Conservation (phyloP, 2,113 vertebrate species). For the Zosterops hypoxanthus region DNA sequence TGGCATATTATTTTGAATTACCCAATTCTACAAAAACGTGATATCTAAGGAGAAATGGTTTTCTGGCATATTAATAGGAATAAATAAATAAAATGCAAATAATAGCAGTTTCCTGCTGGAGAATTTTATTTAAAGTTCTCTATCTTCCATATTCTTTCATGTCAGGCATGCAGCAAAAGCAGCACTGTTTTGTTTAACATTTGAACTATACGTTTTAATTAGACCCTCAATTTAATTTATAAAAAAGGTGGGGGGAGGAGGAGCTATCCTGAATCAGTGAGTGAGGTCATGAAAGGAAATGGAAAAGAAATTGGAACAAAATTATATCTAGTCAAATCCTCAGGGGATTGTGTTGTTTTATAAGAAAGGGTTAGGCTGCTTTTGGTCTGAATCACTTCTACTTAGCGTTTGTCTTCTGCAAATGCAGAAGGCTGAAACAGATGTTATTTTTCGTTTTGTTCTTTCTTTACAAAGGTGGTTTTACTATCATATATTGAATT, state of each 20-base stretch:
- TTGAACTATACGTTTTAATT: background rate
- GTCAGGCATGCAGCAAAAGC: background rate
- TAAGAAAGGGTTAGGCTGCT: background rate
- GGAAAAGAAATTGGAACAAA: background rate
- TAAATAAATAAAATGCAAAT: background rate
- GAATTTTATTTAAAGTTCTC: conserved; percentile 39
- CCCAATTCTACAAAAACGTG: background rate
- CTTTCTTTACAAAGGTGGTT: background rate
- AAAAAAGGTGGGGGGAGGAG: accelerated
- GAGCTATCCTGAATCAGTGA: background rate
- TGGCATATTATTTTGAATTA: background rate
- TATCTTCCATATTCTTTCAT: background rate
- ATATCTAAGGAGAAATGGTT: background rate
- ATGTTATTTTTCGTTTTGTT: background rate
- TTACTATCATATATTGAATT: background rate
- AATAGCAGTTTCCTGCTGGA: conserved; percentile 39
- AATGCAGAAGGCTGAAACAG: background rate
- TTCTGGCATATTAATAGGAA: background rate
- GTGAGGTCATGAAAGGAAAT: background rate
- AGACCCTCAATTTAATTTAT: background rate
- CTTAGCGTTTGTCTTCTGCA: background rate
- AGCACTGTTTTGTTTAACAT: background rate
- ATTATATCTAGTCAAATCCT: background rate
- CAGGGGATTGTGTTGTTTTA: background rate
- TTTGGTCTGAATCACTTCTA: conserved; percentile 72